These are phyloP conservation scores for Chydorus sphaericus DNA, from an alignment of 2,888 invertebrate genomes.

Conservation along the genomic window DNA sequence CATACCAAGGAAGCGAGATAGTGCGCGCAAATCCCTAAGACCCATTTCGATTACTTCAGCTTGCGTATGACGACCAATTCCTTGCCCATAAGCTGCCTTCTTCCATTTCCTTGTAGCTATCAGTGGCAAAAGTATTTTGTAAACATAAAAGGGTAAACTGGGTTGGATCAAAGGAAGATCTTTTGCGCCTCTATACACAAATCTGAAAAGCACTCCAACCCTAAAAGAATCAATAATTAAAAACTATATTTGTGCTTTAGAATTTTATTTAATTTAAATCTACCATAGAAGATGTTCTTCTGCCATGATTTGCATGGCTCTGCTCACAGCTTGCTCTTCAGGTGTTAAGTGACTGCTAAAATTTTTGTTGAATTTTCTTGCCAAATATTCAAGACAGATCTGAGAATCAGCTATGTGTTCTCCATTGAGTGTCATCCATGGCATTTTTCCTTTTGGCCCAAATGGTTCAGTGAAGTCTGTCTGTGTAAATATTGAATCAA, in stretches of 20 bases:
- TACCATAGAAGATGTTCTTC: slow-evolving; percentile 32
- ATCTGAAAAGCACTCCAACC: slow-evolving; percentile 21
- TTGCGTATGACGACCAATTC: slow-evolving; percentile 19
- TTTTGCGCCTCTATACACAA: slow-evolving; percentile 20
- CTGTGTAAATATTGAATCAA: slow-evolving; percentile 17
- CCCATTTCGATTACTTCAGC: slow-evolving; percentile 18
- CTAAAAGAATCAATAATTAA: slow-evolving; percentile 12
- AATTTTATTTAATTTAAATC: not conserved
- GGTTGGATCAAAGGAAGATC: slow-evolving; percentile 19
- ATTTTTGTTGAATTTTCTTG: slow-evolving; percentile 24
- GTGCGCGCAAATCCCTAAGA: slow-evolving; percentile 15
- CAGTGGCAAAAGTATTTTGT: slow-evolving; percentile 14
- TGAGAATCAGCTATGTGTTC: slow-evolving; percentile 28
- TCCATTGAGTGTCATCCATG: slow-evolving; percentile 30
- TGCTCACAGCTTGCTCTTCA: slow-evolving; percentile 25
- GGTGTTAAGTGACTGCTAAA: slow-evolving; percentile 23
- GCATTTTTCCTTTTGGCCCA: slow-evolving; percentile 28
- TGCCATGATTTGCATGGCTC: slow-evolving; percentile 26
- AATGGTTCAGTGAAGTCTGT: slow-evolving; percentile 25
- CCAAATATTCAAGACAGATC: slow-evolving; percentile 28
- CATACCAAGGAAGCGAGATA: slow-evolving; percentile 18
- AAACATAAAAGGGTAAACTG: slow-evolving; percentile 8
- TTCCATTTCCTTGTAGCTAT: slow-evolving; percentile 16
- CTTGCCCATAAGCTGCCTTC: slow-evolving; percentile 19
- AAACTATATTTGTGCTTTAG: too few species aligned